Base-by-base conservation (phyloP, 2,797 vertebrate genomes). In the Numenius phaeopus region DNA sequence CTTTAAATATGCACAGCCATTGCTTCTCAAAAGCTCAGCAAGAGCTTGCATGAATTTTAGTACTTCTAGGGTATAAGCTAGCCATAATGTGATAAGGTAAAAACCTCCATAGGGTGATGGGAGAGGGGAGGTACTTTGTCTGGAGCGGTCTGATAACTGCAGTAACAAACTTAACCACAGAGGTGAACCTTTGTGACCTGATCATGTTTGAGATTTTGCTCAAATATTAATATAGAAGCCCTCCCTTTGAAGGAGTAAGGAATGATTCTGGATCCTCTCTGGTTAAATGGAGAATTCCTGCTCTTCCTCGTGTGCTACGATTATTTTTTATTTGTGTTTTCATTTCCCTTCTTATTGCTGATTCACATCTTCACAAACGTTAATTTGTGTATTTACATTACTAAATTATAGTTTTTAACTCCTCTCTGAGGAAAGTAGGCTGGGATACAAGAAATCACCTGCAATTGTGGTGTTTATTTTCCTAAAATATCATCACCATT, bases 301-400 rank as follows among this genome's bases (percentile, higher is more conserved):
- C 40, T 55, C 6, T 65, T 30, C 32, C 49, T 70, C 34, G 6
- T 89, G 40, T 87, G 37, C 52, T 76, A 14, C 47, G 84, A 26
- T 82, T 76, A 62, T 52, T 84, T 85, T 27, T 77, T 76, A 17
- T 5, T 87, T 89, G 7, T n/a, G 85, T 89, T 91, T 75, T 67
- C 11, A 49, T 91, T 87, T 94, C 62, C 17, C 21, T 84, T 88
- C 49, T 83, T 77, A 62, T 30, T 84, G 39, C 61, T 69, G 34
- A 89, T 77, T 90, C 57, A 32, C 29, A 59, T 90, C n/a, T 85
- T 87, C 57, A 87, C 66, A 92, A 92, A 75, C 71, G 52, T 65
- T 58, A 29, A 80, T 80, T 76, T 8, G 3, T 95, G 2, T 84
- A 40, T 73, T 91, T 67, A 47, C 23, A 26, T 77, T 82, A 49